Conservation (phyloP, 2,113 vertebrate species). For the Gymnobelideus leadbeateri region DNA sequence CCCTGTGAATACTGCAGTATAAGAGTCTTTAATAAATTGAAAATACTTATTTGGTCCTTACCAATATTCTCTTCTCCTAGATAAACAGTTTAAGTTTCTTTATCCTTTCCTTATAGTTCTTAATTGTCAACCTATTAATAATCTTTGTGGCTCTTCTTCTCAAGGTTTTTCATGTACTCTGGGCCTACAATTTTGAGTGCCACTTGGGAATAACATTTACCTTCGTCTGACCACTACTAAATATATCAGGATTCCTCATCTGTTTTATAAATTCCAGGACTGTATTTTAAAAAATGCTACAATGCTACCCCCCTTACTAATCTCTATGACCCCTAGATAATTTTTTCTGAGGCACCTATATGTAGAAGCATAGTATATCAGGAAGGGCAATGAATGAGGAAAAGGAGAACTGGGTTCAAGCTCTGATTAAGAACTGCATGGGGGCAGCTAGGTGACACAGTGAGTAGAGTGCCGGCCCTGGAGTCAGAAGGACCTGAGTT, state of each 20-base stretch:
- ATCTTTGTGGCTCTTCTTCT: background rate
- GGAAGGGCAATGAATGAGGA: background rate
- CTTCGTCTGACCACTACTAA: background rate
- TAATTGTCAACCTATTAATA: background rate
- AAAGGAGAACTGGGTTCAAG: background rate
- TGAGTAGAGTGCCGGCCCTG: too few relatives aligned
- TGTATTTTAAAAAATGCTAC: background rate
- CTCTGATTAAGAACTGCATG: background rate
- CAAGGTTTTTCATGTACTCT: background rate
- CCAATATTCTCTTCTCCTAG: constrained; percentile 9
- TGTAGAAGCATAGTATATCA: background rate
- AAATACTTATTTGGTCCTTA: constrained; percentile 25
- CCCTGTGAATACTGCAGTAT: background rate
- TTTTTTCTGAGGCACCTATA: background rate
- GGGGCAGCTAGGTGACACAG: too few relatives aligned
- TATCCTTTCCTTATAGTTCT: constrained; percentile 3
- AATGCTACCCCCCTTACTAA: background rate
- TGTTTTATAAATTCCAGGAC: background rate
- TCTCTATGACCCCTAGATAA: background rate
- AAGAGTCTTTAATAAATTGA: constrained; percentile 14
- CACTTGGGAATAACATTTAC: background rate
- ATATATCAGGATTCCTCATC: background rate
- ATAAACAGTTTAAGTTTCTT: background rate
- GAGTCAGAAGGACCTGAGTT: too few relatives aligned
- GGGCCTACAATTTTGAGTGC: background rate